Evolutionary conservation across 2,888 invertebrate genomes (phyloP).

Genomic region (Netelia inedita): DNA sequence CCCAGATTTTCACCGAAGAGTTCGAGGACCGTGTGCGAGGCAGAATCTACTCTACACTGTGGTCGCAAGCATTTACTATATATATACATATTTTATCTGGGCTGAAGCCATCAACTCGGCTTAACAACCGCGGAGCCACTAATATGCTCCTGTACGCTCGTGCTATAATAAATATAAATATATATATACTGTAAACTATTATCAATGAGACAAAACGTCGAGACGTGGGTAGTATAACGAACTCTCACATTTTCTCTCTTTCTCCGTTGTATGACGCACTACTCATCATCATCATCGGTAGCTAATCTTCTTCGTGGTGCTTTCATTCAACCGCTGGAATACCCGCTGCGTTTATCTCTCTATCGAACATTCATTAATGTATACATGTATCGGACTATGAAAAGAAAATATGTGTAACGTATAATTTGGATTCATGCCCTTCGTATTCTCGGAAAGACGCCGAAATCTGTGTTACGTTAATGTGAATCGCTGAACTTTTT

Average conservation of each 20-base stretch:
- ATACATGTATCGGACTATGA: neutral
- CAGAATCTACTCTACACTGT: neutral
- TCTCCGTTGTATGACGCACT: constrained; percentile 5
- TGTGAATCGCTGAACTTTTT: too few relatives aligned
- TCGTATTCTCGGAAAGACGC: too few relatives aligned
- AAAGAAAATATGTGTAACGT: neutral
- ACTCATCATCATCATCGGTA: constrained; percentile 30
- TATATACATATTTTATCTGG: constrained; percentile 24
- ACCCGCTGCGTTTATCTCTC: constrained; percentile 15
- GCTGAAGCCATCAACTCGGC: constrained; percentile 54
- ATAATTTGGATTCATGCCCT: too few relatives aligned
- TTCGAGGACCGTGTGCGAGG: constrained; percentile 44
- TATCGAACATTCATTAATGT: constrained; percentile 31
- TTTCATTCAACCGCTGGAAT: constrained; percentile 50
- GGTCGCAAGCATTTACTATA: constrained; percentile 31
- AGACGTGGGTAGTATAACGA: constrained; percentile 33
- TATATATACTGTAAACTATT: constrained; percentile 27
- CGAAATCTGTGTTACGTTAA: too few relatives aligned
- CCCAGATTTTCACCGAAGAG: constrained; percentile 28
- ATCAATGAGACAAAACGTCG: constrained; percentile 53
- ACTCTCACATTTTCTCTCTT: constrained; percentile 19
- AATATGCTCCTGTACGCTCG: constrained; percentile 22
- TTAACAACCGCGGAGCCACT: constrained; percentile 42
- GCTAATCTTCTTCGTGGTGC: constrained; percentile 46
- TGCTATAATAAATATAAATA: neutral